phyloP scores from a whole-genome alignment of 2,888 invertebrate species.

The Dolomedes plantarius region DNA sequence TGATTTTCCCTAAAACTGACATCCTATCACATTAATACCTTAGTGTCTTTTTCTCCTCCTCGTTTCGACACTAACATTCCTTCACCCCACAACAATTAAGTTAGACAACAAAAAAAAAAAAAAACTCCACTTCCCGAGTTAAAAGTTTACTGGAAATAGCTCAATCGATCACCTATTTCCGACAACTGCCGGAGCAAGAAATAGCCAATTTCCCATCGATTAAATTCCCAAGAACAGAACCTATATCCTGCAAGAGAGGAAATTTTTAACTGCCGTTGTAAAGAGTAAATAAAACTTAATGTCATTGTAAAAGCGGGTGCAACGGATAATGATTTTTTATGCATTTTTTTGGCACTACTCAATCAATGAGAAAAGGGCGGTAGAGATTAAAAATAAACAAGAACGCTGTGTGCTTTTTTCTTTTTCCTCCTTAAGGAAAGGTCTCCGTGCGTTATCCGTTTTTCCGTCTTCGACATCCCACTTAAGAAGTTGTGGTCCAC shows the following conservation, averaged over 20 bases:
- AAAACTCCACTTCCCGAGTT: too few relatives aligned
- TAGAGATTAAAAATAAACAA: conserved; percentile 23
- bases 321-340: too few relatives aligned
- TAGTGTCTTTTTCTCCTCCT: too few relatives aligned
- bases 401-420: background rate
- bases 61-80: too few relatives aligned
- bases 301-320: too few relatives aligned
- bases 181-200: background rate
- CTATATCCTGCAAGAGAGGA: conserved; percentile 41
- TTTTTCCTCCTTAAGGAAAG: conserved; percentile 43
- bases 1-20: too few relatives aligned
- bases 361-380: conserved; percentile 23
- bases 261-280: background rate
- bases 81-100: too few relatives aligned
- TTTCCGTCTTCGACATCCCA: conserved; percentile 53
- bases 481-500: conserved; percentile 46
- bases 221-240: too few relatives aligned
- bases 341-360: background rate
- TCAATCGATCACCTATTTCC: background rate
- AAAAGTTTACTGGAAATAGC: too few relatives aligned
- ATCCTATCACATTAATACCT: too few relatives aligned
- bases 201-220: background rate
- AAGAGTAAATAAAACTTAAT: background rate
- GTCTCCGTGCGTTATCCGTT: conserved; percentile 26
- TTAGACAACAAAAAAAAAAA: too few relatives aligned